Conservation (phyloP, 2,888 invertebrate genomes). For the Drosophila rubida region DNA sequence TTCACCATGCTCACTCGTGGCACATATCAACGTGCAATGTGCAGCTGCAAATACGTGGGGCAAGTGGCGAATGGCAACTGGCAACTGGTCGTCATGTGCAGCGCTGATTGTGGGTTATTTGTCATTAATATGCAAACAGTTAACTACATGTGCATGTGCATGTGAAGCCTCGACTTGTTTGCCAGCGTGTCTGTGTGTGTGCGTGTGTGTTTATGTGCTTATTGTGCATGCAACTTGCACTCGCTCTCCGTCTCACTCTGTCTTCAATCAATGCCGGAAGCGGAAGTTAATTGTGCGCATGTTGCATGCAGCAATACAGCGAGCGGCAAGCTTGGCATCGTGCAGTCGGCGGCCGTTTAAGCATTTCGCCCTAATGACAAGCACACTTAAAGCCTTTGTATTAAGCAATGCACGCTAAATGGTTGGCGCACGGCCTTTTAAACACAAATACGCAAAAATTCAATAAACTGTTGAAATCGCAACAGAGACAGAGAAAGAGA, state of each 20-base stretch:
- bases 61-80: slow-evolving; percentile 3
- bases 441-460: slow-evolving; percentile 34
- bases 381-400: slow-evolving; percentile 37
- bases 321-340: neutral
- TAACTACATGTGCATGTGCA: slow-evolving; percentile 49
- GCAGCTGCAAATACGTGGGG: slow-evolving; percentile 3
- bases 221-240: slow-evolving; percentile 41
- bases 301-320: slow-evolving; percentile 35
- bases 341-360: slow-evolving; percentile 29
- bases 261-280: slow-evolving; percentile 74
- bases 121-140: slow-evolving; percentile 77
- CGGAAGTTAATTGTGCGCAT: slow-evolving; percentile 78
- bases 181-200: neutral
- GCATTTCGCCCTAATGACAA: slow-evolving; percentile 44
- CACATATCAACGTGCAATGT: slow-evolving; percentile 7
- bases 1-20: slow-evolving; percentile 21
- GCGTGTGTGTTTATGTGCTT: slow-evolving; percentile 6
- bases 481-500: neutral
- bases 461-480: slow-evolving; percentile 42
- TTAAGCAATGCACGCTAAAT: slow-evolving; percentile 17
- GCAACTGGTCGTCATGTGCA: slow-evolving; percentile 16
- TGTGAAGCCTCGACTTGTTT: slow-evolving; percentile 11
- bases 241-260: slow-evolving; percentile 7
- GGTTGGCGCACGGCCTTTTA: slow-evolving; percentile 18
- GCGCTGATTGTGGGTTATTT: slow-evolving; percentile 64